phyloP scores from a whole-genome alignment of 2,888 invertebrate genomes.

The Mythimna lalbum region DNA sequence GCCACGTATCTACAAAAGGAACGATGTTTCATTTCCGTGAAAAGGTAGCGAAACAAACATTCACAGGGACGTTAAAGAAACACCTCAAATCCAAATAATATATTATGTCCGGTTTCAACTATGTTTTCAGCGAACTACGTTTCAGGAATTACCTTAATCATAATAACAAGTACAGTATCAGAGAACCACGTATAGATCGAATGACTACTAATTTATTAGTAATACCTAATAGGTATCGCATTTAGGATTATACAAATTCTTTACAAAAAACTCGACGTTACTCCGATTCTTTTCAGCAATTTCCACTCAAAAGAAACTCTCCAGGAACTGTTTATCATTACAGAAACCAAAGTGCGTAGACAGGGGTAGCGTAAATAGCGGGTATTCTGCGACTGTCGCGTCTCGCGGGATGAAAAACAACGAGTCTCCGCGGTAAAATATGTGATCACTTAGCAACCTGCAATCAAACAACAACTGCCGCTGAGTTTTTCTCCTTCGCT shows the following conservation, averaged over 20 bases:
- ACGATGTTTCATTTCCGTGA: not conserved
- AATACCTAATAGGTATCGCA: no score
- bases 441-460: constrained; percentile 90
- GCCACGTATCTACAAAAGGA: not conserved
- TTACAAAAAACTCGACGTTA: not conserved
- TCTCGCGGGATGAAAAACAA: constrained; percentile 80
- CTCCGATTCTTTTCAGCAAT: constrained; percentile 1
- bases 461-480: constrained; percentile 85
- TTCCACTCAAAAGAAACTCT: constrained; percentile 10
- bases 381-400: constrained; percentile 67
- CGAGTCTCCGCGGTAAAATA: constrained; percentile 83
- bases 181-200: no score
- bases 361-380: constrained; percentile 63
- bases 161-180: no score
- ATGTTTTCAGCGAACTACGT: no score
- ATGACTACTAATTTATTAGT: no score
- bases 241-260: not conserved
- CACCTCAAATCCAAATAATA: not conserved
- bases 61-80: constrained; percentile 1
- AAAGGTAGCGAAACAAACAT: not conserved
- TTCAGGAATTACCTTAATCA: no score
- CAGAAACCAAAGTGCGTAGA: constrained; percentile 61
- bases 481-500: constrained; percentile 81
- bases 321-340: constrained; percentile 51
- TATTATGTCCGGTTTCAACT: not conserved